Conservation (phyloP, 23 tunicate species). For the Trididemnum nubilum region DNA sequence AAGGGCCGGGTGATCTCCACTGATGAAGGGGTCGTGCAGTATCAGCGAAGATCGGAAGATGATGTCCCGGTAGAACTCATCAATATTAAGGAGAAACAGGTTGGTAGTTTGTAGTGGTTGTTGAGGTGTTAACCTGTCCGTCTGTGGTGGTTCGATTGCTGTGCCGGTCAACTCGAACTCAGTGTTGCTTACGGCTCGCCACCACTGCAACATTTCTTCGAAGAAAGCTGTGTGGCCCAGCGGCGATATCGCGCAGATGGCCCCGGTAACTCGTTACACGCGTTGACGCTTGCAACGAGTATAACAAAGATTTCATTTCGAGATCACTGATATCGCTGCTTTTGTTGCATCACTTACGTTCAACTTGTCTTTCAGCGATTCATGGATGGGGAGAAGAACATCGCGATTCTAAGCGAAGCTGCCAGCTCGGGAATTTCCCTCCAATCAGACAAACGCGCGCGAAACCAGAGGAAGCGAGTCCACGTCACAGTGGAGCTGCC, state of each 20-base stretch:
- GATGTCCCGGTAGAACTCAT: slow-evolving; percentile 65
- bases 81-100: slow-evolving; percentile 87
- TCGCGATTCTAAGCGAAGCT: slow-evolving; percentile 94
- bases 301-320: too few species aligned
- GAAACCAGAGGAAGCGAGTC: slow-evolving; percentile 66
- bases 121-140: too few species aligned
- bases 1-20: slow-evolving; percentile 77
- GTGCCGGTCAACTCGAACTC: too few species aligned
- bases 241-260: too few species aligned
- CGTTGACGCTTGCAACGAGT: too few species aligned
- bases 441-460: slow-evolving; percentile 80
- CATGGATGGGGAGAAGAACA: slow-evolving; percentile 93
- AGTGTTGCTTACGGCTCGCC: too few species aligned
- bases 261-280: too few species aligned
- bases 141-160: too few species aligned
- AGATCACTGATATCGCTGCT: too few species aligned
- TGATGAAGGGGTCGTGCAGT: slow-evolving; percentile 69
- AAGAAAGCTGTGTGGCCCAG: too few species aligned
- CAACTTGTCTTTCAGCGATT: slow-evolving; percentile 47
- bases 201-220: too few species aligned
- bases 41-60: slow-evolving; percentile 66
- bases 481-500: slow-evolving; percentile 94
- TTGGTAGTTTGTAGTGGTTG: background rate
- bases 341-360: too few species aligned
- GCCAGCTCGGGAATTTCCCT: slow-evolving; percentile 97